Evolutionary conservation across 2,888 invertebrate species (phyloP).

Genomic region (Dioctria rufipes): DNA sequence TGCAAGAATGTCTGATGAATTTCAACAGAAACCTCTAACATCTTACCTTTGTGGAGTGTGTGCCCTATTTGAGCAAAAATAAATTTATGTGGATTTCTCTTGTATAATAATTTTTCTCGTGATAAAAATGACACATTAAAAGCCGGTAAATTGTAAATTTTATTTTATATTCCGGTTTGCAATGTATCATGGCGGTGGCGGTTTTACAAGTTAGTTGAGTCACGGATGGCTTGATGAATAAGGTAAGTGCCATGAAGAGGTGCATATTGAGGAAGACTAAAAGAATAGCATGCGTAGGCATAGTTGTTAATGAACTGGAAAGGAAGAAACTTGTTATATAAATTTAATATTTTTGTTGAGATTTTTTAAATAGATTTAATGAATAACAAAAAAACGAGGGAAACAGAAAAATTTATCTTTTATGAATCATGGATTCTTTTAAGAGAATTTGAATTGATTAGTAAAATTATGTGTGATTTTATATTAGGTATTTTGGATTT

Average conservation of each 20-base stretch:
- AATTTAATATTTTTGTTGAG: too few relatives aligned
- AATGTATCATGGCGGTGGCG: neutral
- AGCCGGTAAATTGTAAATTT: neutral
- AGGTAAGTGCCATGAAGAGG: neutral
- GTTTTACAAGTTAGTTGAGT: slow-evolving; percentile 9
- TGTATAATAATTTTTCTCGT: neutral
- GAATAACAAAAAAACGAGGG: too few relatives aligned
- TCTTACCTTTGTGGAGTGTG: neutral
- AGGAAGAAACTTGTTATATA: too few relatives aligned
- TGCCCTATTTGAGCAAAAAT: neutral
- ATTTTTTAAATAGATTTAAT: too few relatives aligned
- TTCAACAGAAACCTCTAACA: neutral
- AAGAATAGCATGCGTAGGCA: neutral
- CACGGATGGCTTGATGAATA: slow-evolving; percentile 15
- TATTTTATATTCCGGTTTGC: neutral
- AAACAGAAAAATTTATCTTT: too few relatives aligned
- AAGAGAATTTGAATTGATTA: too few relatives aligned
- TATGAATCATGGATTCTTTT: too few relatives aligned
- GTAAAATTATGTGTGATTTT: too few relatives aligned
- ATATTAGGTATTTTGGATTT: too few relatives aligned
- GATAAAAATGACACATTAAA: neutral
- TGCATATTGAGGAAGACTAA: too few relatives aligned
- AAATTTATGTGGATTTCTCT: neutral
- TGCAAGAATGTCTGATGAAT: neutral
- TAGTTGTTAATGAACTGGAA: neutral